A percentile compares a stretch with the other conserved stretches of the same genome.
These are phyloP conservation scores for Microtus montanus DNA, from an alignment of 2,113 vertebrate genomes.

Conservation along the genomic window DNA sequence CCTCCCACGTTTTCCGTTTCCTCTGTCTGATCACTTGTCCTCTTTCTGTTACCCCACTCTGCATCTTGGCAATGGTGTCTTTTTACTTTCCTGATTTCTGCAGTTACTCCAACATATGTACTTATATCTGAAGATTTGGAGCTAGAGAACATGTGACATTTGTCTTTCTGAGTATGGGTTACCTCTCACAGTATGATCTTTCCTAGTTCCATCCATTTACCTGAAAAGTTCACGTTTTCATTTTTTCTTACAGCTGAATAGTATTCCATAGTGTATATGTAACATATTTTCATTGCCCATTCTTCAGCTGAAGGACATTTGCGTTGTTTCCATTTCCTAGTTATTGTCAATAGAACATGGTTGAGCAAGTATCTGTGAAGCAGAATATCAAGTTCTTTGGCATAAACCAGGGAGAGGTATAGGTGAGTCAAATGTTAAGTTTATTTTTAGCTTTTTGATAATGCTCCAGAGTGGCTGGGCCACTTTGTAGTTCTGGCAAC, in stretches of 20 bases:
- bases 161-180: not conserved
- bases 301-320: not conserved
- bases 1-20: not conserved
- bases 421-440: not conserved
- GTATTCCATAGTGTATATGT: not conserved
- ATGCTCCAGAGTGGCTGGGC: not conserved
- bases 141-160: not conserved
- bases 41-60: not conserved
- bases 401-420: not conserved
- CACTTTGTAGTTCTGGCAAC: not conserved
- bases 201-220: not conserved
- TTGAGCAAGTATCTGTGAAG: not conserved
- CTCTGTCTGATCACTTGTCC: not conserved
- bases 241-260: not conserved
- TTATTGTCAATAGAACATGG: not conserved
- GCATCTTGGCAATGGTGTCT: not conserved
- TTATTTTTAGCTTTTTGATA: not conserved
- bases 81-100: not conserved
- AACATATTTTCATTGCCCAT: not conserved
- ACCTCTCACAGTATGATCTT: not conserved
- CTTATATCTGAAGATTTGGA: not conserved
- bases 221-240: not conserved
- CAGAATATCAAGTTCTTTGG: not conserved
- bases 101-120: not conserved
- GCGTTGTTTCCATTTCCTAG: not conserved